Percentiles rank a stretch among this genome's conserved stretches.
phyloP scores from a whole-genome alignment of 2,113 vertebrate species.

The Seriola rivoliana region DNA sequence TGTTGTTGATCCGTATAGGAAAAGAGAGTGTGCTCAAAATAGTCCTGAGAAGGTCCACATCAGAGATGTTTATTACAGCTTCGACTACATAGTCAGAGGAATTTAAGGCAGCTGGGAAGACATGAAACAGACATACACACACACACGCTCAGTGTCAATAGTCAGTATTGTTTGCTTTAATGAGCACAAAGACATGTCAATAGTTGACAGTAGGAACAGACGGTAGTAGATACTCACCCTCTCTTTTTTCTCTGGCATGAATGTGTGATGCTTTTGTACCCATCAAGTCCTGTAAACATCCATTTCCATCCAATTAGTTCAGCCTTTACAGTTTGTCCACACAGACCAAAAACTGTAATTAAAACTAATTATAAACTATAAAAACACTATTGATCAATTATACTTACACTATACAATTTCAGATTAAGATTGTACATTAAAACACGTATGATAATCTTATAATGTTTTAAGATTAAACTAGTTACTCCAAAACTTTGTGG shows the following conservation, averaged over 20 bases:
- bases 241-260: conserved; percentile 48
- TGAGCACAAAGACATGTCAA: background rate
- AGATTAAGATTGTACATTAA: no score
- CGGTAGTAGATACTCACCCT: conserved; percentile 27
- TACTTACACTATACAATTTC: no score
- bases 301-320: background rate
- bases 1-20: background rate
- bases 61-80: background rate
- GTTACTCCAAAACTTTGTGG: no score
- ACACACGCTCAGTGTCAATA: conserved; percentile 1
- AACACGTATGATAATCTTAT: no score
- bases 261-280: background rate
- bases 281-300: conserved; percentile 4
- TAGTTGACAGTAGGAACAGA: background rate
- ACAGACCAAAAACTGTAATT: background rate
- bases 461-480: no score
- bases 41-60: background rate
- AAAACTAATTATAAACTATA: no score
- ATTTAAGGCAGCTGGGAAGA: conserved; percentile 7
- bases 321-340: background rate
- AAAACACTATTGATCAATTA: no score
- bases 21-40: background rate
- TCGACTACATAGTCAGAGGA: conserved; percentile 7
- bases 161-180: background rate
- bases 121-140: background rate